Percentiles rank a stretch among this genome's conserved stretches.
phyloP scores from a whole-genome alignment of 30 jellyfish, hydroid and myxozoan genomes.

The Phacellophora camtschatica region DNA sequence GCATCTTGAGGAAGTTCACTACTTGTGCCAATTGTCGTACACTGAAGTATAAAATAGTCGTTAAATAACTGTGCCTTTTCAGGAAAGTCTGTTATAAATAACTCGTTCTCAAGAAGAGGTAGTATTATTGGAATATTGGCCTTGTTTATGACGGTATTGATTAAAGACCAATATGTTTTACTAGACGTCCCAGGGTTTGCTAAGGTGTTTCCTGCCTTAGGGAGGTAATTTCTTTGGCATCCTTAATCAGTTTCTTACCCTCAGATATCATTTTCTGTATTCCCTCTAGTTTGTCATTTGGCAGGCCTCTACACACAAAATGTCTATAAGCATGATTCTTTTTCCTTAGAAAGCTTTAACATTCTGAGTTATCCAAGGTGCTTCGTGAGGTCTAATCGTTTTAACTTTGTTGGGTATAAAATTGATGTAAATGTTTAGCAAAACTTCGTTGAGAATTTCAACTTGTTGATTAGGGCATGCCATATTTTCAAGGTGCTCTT shows the following conservation, averaged over 20 bases:
- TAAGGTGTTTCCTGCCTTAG: constrained; percentile 48
- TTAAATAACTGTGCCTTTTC: constrained; percentile 63
- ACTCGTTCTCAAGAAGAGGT: no score
- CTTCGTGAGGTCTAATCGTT: no score
- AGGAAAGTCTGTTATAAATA: constrained; percentile 55
- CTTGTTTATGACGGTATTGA: constrained; percentile 50
- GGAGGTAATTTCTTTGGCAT: constrained; percentile 50
- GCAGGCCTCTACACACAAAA: no score
- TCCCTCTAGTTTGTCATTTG: constrained; percentile 37
- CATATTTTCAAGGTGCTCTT: no score
- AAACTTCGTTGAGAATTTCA: no score
- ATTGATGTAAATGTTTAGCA: no score
- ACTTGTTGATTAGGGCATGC: no score
- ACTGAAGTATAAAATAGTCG: constrained; percentile 56
- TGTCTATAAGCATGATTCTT: no score
- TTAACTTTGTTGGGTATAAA: no score
- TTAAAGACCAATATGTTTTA: constrained; percentile 70
- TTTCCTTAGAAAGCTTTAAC: no score
- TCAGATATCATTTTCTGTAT: constrained; percentile 42
- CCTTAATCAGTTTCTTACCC: constrained; percentile 39
- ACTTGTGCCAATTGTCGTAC: constrained; percentile 51
- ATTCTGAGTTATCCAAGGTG: no score
- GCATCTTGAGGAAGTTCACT: constrained; percentile 49
- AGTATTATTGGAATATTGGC: constrained; percentile 56
- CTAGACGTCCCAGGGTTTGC: constrained; percentile 54